These are phyloP conservation scores for Cotesia glomerata DNA, from an alignment of 1,140 invertebrate genomes.

Conservation along the genomic window DNA sequence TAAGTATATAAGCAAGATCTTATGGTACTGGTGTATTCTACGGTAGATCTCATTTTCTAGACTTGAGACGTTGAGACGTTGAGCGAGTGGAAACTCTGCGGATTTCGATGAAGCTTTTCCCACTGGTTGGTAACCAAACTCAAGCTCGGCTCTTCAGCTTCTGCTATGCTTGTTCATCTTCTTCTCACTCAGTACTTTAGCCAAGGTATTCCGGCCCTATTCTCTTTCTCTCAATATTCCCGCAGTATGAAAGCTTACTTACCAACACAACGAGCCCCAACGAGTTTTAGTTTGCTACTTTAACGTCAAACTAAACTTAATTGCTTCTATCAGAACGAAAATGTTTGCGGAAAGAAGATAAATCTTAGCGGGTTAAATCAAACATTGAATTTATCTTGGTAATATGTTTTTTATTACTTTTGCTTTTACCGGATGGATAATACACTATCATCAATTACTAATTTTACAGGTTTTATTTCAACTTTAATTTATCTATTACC, in stretches of 20 bases:
- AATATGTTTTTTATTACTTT: too few relatives aligned
- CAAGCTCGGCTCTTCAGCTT: neutral
- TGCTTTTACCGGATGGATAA: too few relatives aligned
- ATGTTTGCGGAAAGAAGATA: too few relatives aligned
- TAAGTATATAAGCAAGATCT: neutral
- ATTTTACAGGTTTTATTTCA: too few relatives aligned
- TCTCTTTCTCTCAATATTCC: neutral
- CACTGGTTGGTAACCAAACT: neutral
- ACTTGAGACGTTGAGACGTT: slow-evolving; percentile 1
- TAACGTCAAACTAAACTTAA: neutral
- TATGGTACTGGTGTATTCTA: neutral
- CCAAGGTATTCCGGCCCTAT: too few relatives aligned
- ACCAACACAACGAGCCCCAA: neutral
- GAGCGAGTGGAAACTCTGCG: slow-evolving; percentile 16
- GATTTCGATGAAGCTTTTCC: slow-evolving; percentile 14
- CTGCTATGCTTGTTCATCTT: too few relatives aligned
- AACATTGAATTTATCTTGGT: too few relatives aligned
- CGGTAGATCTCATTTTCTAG: slow-evolving; percentile 21
- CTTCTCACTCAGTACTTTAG: too few relatives aligned
- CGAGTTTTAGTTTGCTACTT: neutral
- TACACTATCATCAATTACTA: too few relatives aligned
- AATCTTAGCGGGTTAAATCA: too few relatives aligned
- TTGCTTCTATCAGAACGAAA: neutral
- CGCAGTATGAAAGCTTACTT: neutral
- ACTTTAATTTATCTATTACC: too few relatives aligned